These are phyloP conservation scores for Lasiurus borealis DNA, from an alignment of 2,113 vertebrate genomes.

Conservation along the genomic window DNA sequence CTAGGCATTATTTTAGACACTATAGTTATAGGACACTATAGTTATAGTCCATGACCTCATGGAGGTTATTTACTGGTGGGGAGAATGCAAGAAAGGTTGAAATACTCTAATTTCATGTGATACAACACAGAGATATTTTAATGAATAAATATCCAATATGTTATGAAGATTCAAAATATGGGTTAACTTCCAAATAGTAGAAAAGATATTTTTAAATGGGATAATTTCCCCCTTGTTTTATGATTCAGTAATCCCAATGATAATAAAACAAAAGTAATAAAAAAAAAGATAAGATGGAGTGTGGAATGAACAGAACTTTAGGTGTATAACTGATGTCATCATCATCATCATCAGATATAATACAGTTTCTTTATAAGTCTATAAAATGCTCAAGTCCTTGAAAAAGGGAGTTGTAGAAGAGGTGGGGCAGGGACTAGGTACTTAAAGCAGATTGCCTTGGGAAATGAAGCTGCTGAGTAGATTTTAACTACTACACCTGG, in stretches of 20 bases:
- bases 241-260: constrained; percentile 72
- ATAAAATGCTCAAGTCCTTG: constrained; percentile 75
- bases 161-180: constrained; percentile 42
- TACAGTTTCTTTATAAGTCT: constrained; percentile 54
- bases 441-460: neutral
- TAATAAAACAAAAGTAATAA: constrained; percentile 81
- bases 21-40: neutral
- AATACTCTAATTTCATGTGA: neutral
- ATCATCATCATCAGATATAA: constrained; percentile 49
- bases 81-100: neutral
- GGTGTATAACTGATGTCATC: constrained; percentile 44
- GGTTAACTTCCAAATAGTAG: constrained; percentile 1
- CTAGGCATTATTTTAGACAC: neutral
- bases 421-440: constrained; percentile 48
- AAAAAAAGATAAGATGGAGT: constrained; percentile 80
- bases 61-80: neutral
- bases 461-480: constrained; percentile 61
- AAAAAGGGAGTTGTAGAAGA: constrained; percentile 33
- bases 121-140: neutral
- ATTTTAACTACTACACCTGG: neutral
- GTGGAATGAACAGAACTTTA: constrained; percentile 68
- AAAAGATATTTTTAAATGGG: constrained; percentile 51
- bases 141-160: neutral
- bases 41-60: neutral
- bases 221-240: constrained; percentile 57